Evolutionary conservation across 2,113 vertebrate species (phyloP).

Genomic region (Spea multiplicata): DNA sequence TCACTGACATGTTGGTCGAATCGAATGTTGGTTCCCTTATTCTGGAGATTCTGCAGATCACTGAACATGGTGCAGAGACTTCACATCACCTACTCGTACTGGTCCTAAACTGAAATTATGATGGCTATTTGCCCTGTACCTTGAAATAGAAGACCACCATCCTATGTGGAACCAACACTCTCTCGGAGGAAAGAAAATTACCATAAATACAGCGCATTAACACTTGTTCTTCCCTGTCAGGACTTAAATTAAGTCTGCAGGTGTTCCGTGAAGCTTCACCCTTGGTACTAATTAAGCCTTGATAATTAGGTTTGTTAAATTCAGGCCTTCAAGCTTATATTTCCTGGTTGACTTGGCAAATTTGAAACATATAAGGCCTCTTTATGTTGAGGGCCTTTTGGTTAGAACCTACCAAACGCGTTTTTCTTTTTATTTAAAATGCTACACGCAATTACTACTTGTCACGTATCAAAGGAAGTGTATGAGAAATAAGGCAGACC

Average conservation of each 20-base stretch:
- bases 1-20: conserved; percentile 21
- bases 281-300: conserved; percentile 99
- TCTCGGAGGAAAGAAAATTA: conserved; percentile 87
- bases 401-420: conserved; percentile 11
- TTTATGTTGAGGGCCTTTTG: conserved; percentile 51
- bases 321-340: conserved; percentile 92
- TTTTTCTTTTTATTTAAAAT: neutral
- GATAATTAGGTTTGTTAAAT: conserved; percentile 99
- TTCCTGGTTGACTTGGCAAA: conserved; percentile 80
- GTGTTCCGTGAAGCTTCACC: conserved; percentile 98
- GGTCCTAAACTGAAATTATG: conserved; percentile 63
- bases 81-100: conserved; percentile 57
- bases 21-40: neutral
- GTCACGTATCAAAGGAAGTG: neutral
- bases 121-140: conserved; percentile 69
- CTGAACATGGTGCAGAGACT: conserved; percentile 58
- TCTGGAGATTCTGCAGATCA: conserved; percentile 43
- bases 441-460: conserved; percentile 23
- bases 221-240: conserved; percentile 99
- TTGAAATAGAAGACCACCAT: conserved; percentile 65
- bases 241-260: conserved; percentile 99
- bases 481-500: no score
- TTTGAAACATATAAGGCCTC: conserved; percentile 54
- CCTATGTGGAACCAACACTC: conserved; percentile 62
- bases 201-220: conserved; percentile 99